Percentiles rank a stretch among this genome's conserved stretches.
phyloP scores from a whole-genome alignment of 2,888 invertebrate species.

The Lasioglossum pauxillum region DNA sequence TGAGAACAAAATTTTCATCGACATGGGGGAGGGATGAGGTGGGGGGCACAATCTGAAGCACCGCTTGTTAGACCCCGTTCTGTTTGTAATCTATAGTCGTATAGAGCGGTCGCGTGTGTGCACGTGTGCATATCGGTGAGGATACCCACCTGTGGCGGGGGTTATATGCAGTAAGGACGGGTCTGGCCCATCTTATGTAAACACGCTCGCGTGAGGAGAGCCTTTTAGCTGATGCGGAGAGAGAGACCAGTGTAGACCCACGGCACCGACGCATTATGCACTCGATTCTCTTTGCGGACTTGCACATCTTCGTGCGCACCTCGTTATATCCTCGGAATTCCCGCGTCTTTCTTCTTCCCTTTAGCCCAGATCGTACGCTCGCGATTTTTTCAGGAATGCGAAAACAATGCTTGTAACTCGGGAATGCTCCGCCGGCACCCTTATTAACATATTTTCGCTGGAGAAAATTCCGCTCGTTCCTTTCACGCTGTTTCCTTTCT shows the following conservation, averaged over 20 bases:
- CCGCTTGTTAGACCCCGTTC: conserved; percentile 33
- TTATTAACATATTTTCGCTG: conserved; percentile 44
- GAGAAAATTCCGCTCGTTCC: conserved; percentile 20
- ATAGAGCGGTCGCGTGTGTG: neutral
- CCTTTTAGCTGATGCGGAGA: conserved; percentile 66
- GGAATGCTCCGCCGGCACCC: conserved; percentile 9
- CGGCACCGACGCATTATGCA: conserved; percentile 73
- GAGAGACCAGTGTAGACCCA: conserved; percentile 59
- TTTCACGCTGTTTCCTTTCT: neutral
- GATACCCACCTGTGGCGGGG: conserved; percentile 76
- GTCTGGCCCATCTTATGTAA: conserved; percentile 75
- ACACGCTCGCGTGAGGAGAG: conserved; percentile 77
- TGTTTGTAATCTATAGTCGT: conserved; percentile 4
- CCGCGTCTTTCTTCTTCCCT: conserved; percentile 14
- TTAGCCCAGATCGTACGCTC: conserved; percentile 29
- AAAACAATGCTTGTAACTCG: conserved; percentile 40
- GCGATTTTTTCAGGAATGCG: conserved; percentile 53
- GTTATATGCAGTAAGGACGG: conserved; percentile 54
- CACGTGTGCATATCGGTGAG: conserved; percentile 25
- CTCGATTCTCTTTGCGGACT: conserved; percentile 61
- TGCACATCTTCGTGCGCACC: conserved; percentile 36
- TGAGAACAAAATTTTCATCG: neutral
- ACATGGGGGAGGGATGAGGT: neutral
- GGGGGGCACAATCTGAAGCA: neutral
- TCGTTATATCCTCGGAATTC: conserved; percentile 47